Evolutionary conservation across 2,113 vertebrate species (phyloP).

Genomic region (Phycodurus eques): DNA sequence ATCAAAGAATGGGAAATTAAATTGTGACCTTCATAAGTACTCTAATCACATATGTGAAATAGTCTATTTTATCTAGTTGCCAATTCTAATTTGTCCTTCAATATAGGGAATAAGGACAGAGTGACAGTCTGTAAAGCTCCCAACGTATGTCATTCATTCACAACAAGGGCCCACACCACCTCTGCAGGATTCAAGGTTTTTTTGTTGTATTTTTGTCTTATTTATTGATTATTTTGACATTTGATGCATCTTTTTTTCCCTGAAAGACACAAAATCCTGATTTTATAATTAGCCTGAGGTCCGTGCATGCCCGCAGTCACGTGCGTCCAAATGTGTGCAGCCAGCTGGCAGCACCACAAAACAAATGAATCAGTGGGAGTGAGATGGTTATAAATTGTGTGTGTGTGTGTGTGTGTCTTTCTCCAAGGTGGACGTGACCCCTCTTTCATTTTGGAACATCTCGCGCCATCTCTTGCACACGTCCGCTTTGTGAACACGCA

Average conservation of each 20-base stretch:
- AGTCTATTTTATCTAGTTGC: no score
- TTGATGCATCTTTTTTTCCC: constrained; percentile 19
- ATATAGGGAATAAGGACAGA: not conserved
- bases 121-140: not conserved
- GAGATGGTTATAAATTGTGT: constrained; percentile 33
- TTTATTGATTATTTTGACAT: not conserved
- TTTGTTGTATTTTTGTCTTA: not conserved
- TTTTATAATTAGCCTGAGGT: constrained; percentile 25
- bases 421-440: constrained; percentile 42
- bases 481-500: not conserved
- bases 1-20: no score
- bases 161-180: not conserved
- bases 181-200: not conserved
- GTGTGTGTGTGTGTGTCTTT: not conserved
- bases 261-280: constrained; percentile 20
- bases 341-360: constrained; percentile 29
- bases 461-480: not conserved
- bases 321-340: constrained; percentile 9
- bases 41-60: no score
- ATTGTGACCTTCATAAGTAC: no score
- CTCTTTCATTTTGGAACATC: constrained; percentile 13
- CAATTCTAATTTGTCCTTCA: not conserved
- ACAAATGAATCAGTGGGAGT: constrained; percentile 35
- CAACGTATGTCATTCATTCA: not conserved
- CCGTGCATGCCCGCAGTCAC: constrained; percentile 12